Conservation (phyloP, 2,113 vertebrate species). For the Trematocara stigmaticum region DNA sequence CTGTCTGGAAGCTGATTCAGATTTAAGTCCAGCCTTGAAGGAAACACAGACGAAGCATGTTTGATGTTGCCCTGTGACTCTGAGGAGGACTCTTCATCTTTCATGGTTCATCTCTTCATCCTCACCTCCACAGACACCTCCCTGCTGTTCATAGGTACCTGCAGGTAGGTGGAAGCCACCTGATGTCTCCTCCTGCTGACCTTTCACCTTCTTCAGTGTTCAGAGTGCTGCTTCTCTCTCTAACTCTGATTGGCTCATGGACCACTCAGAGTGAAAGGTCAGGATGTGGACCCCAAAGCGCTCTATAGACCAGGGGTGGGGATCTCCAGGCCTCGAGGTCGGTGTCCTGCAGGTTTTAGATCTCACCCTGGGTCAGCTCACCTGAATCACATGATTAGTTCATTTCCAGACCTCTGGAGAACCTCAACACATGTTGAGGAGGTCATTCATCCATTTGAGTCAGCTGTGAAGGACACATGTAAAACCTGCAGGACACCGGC, state of each 20-base stretch:
- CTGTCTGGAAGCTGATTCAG: neutral
- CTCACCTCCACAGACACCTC: neutral
- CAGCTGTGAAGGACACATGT: neutral
- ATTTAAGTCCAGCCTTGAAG: neutral
- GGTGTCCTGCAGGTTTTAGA: neutral
- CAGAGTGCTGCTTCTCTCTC: neutral
- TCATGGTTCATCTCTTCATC: neutral
- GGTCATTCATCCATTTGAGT: fast-evolving
- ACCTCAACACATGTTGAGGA: neutral
- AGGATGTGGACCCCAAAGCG: no score
- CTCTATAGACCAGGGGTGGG: fast-evolving
- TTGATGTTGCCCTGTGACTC: neutral
- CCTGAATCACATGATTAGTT: neutral
- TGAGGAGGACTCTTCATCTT: neutral
- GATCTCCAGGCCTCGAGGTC: neutral
- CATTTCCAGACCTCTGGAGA: neutral
- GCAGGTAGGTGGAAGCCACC: no score
- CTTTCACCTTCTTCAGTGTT: neutral
- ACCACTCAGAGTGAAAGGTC: no score
- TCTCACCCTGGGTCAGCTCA: neutral
- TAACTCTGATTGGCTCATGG: constrained; percentile 30
- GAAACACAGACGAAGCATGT: neutral
- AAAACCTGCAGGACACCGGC: neutral
- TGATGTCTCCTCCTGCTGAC: neutral
- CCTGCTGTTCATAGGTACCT: neutral